Evolutionary conservation across 2,797 vertebrate genomes (phyloP).

Genomic region (Podargus strigoides): DNA sequence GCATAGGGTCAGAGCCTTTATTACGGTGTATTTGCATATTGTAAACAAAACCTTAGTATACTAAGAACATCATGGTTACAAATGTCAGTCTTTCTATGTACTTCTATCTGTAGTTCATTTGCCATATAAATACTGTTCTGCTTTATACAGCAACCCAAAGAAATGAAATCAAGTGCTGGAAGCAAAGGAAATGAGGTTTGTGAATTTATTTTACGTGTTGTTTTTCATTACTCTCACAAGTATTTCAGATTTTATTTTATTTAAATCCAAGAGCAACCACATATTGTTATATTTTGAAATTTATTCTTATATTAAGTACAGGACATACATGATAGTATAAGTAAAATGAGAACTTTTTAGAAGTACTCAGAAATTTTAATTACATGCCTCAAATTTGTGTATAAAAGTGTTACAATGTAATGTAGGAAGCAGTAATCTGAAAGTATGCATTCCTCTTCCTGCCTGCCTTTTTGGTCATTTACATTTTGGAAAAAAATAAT

Average conservation of each 20-base stretch:
- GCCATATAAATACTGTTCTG: slow-evolving; percentile 32
- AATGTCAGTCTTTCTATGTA: neutral
- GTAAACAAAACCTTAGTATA: neutral
- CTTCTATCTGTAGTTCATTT: neutral
- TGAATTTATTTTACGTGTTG: neutral
- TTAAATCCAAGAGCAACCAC: neutral
- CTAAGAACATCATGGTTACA: neutral
- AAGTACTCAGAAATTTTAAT: neutral
- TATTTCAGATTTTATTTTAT: neutral
- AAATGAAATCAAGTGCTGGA: slow-evolving; percentile 90
- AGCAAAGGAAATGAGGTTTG: slow-evolving; percentile 93
- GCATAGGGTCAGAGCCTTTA: neutral
- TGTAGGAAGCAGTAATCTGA: neutral
- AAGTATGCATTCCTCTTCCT: neutral
- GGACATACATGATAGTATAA: neutral
- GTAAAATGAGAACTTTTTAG: neutral
- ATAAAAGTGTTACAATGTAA: neutral
- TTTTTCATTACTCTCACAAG: neutral
- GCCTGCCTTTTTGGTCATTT: neutral
- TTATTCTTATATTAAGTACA: neutral
- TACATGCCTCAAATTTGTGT: neutral
- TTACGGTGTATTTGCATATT: neutral
- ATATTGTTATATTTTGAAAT: neutral
- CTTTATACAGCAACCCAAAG: slow-evolving; percentile 89
- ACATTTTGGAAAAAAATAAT: neutral